A percentile compares a stretch with the other conserved stretches of the same genome.
Conservation (phyloP, 1,140 invertebrate species). For the Matsumurasca onukii region DNA sequence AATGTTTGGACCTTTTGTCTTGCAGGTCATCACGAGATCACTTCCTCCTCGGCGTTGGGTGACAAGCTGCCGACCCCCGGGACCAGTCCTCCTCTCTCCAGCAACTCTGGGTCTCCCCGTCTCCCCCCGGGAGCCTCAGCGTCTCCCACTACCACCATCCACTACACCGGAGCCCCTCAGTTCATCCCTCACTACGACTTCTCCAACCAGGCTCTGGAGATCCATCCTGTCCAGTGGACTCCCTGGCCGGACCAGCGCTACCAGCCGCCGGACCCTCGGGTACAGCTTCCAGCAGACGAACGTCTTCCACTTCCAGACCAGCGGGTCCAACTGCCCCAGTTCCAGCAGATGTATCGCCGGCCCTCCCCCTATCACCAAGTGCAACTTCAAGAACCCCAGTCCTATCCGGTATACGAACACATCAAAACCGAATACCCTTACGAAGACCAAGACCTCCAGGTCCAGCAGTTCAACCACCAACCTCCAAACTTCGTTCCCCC, state of each 20-base stretch:
- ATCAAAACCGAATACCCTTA: background rate
- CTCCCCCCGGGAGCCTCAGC: background rate
- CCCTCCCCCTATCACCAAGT: background rate
- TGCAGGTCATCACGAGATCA: slow-evolving; percentile 16
- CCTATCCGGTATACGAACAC: background rate
- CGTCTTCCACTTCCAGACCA: too few relatives aligned
- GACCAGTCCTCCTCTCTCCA: slow-evolving; percentile 4
- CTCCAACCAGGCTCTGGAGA: background rate
- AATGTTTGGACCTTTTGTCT: too few relatives aligned
- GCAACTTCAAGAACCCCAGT: background rate
- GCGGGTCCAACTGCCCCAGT: background rate
- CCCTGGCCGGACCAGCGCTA: background rate
- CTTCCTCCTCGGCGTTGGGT: slow-evolving; percentile 6
- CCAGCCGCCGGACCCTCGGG: background rate
- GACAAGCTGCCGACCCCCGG: slow-evolving; percentile 12
- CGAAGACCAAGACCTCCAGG: background rate
- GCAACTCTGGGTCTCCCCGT: background rate
- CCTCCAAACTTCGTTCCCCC: background rate
- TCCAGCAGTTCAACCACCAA: background rate
- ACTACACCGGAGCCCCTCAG: background rate
- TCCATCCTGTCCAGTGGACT: slow-evolving; percentile 16
- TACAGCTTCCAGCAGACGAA: too few relatives aligned
- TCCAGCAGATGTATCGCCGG: slow-evolving; percentile 13
- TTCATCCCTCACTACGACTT: background rate
- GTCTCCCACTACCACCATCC: slow-evolving; percentile 12